A percentile compares a stretch with the other conserved stretches of the same genome.
phyloP scores from a whole-genome alignment of 2,797 vertebrate species.

The Hybognathus amarus region DNA sequence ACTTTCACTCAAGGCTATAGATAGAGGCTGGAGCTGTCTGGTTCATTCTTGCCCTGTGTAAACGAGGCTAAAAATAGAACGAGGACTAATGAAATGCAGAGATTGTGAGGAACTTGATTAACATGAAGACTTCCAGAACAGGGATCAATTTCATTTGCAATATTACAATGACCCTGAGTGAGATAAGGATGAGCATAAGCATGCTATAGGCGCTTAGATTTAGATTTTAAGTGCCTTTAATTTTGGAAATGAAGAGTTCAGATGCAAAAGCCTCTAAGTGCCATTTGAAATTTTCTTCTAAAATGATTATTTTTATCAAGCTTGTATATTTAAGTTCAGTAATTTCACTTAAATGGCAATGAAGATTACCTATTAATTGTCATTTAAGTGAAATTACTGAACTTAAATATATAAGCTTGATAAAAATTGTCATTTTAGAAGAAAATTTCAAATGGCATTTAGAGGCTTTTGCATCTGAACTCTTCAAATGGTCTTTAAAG shows the following conservation, averaged over 20 bases:
- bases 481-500: background rate
- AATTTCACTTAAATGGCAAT: too few species aligned
- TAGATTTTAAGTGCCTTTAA: background rate
- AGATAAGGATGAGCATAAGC: conserved; percentile 26
- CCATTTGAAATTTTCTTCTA: too few species aligned
- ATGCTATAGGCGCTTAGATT: background rate
- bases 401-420: too few species aligned
- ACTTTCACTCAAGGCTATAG: conserved; percentile 57
- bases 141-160: conserved; percentile 51
- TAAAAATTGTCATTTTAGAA: too few species aligned
- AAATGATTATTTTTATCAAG: too few species aligned
- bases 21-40: conserved; percentile 56
- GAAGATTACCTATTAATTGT: too few species aligned
- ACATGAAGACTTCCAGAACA: conserved; percentile 56
- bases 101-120: conserved; percentile 56
- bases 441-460: too few species aligned
- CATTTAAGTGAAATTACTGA: too few species aligned
- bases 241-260: too few species aligned
- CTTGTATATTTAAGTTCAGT: too few species aligned
- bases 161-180: conserved; percentile 46
- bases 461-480: too few species aligned
- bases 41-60: conserved; percentile 58
- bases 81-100: conserved; percentile 64
- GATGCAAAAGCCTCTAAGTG: too few species aligned
- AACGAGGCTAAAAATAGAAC: conserved; percentile 63